A percentile compares a stretch with the other conserved stretches of the same genome.
These are phyloP conservation scores for Latrodectus geometricus DNA, from an alignment of 1,140 invertebrate species.

Conservation along the genomic window DNA sequence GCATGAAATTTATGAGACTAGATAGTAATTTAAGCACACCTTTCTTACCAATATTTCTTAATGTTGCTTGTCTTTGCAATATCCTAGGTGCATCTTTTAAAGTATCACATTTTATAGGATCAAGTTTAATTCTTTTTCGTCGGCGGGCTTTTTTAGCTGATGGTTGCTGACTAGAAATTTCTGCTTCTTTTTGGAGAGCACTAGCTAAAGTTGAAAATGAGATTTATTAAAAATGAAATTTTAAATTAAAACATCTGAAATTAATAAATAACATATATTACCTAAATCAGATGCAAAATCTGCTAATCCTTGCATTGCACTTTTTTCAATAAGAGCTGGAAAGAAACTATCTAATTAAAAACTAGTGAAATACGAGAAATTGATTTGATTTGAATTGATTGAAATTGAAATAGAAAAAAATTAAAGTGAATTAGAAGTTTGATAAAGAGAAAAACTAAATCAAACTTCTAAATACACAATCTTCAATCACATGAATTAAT, in stretches of 20 bases:
- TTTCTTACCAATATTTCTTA: conserved; percentile 45
- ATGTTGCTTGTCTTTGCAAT: conserved; percentile 48
- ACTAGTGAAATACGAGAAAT: too few species aligned
- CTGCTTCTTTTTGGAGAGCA: conserved; percentile 57
- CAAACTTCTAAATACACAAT: too few species aligned
- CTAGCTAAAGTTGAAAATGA: conserved; percentile 37
- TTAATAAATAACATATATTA: conserved; percentile 34
- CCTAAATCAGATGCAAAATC: conserved; percentile 77
- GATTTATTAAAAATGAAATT: not conserved
- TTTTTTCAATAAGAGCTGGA: conserved; percentile 88
- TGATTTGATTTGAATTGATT: too few species aligned
- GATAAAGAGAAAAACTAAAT: too few species aligned
- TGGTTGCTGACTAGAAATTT: conserved; percentile 54
- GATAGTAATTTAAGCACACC: too few species aligned
- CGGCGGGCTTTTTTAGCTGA: conserved; percentile 48
- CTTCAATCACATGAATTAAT: too few species aligned
- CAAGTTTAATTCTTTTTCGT: conserved; percentile 57
- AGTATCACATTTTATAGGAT: conserved; percentile 54
- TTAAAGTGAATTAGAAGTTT: too few species aligned
- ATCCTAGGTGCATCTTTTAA: conserved; percentile 50
- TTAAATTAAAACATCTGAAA: not conserved
- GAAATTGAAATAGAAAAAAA: too few species aligned
- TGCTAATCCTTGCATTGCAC: conserved; percentile 83
- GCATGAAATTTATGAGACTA: too few species aligned
- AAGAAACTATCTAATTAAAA: conserved; percentile 50